Evolutionary conservation across 2,113 vertebrate genomes (phyloP).

Genomic region (Petroica traversi): DNA sequence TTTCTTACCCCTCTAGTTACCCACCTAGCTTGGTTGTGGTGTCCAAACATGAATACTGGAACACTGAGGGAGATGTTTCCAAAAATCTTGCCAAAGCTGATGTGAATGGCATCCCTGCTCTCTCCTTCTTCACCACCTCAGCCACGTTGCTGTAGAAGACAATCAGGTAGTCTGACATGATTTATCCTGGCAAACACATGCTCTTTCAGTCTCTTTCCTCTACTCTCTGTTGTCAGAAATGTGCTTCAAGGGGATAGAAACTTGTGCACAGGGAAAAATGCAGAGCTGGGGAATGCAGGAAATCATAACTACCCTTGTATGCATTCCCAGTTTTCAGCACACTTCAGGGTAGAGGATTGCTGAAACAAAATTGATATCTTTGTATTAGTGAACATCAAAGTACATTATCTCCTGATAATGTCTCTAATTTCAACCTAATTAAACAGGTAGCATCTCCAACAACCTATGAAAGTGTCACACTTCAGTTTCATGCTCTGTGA

Average conservation of each 20-base stretch:
- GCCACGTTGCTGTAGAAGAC: background rate
- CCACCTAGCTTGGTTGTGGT: background rate
- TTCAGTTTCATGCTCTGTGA: background rate
- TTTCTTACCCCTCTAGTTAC: background rate
- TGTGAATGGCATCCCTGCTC: background rate
- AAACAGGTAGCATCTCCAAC: background rate
- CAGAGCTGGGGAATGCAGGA: background rate
- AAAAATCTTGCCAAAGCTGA: background rate
- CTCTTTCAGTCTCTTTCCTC: background rate
- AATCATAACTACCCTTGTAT: background rate
- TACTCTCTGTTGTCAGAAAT: background rate
- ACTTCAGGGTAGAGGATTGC: background rate
- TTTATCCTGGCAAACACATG: background rate
- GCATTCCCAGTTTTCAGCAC: background rate
- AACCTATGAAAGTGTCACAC: background rate
- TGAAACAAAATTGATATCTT: background rate
- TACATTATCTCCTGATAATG: background rate
- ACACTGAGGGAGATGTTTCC: fast-evolving
- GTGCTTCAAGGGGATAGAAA: background rate
- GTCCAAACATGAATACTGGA: background rate
- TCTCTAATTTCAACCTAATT: background rate
- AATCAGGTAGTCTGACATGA: background rate
- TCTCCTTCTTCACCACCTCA: background rate
- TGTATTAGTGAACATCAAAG: background rate
- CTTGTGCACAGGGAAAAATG: background rate